Percentiles rank a stretch among this genome's conserved stretches.
phyloP scores from a whole-genome alignment of 2,113 vertebrate species.

The Chlorodrepanis virens region DNA sequence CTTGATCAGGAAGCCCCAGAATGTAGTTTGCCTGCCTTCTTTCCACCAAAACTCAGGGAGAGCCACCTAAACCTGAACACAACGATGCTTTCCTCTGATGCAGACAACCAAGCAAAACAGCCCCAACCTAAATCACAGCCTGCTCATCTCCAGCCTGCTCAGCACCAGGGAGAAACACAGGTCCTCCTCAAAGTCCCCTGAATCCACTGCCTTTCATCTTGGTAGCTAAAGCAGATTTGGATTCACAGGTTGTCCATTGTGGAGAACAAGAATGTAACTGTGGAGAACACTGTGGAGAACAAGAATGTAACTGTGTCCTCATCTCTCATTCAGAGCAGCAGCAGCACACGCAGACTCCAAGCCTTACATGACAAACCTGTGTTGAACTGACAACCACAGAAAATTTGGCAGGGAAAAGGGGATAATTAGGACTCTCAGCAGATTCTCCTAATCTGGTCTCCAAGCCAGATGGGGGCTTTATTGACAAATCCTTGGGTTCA shows the following conservation, averaged over 20 bases:
- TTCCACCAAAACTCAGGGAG: neutral
- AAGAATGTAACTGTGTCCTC: neutral
- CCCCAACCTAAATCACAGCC: neutral
- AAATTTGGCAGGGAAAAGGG: neutral
- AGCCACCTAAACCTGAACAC: neutral
- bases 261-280: neutral
- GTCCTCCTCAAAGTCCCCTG: neutral
- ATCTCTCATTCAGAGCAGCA: neutral
- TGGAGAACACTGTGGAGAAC: neutral
- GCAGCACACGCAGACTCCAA: neutral
- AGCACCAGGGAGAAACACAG: neutral
- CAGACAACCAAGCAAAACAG: fast-evolving
- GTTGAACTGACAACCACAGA: neutral
- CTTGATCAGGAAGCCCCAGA: neutral
- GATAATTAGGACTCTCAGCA: neutral
- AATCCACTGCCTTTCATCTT: neutral
- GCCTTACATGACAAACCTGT: neutral
- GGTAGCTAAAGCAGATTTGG: neutral
- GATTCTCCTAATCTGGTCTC: neutral
- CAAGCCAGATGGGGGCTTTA: neutral
- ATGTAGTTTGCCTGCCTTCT: neutral
- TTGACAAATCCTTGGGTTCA: neutral
- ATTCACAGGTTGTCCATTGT: neutral
- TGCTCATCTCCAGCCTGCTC: neutral
- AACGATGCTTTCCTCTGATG: fast-evolving